Evolutionary conservation across 2,888 invertebrate genomes (phyloP), one percentile per base, ranked within the genome.

Genomic region (Drosophila macrospina): DNA sequence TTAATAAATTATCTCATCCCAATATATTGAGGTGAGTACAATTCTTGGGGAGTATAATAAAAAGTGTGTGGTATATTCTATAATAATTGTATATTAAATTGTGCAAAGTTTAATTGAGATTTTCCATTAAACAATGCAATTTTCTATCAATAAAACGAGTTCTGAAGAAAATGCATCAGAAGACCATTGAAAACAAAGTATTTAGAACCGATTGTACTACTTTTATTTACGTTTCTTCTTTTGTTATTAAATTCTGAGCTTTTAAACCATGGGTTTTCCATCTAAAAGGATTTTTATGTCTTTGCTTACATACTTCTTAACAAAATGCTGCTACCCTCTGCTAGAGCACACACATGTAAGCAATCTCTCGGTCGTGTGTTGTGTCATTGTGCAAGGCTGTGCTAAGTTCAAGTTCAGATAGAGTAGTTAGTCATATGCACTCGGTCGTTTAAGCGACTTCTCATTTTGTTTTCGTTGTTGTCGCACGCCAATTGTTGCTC

Each of bases 1-100:
- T 98, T 96, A 98, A 98, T 93, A 95, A 97, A 91, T 94, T 98
- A 79, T 97, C 97, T 90, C 98, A 98, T 93, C 96, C 97, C 69
- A 98, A 98, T 93, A 98, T 98, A 91, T 94, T 98, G 87, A 96
- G 96, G 97, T 97, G 91, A 89, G 91, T 61, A 5, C 0, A n/a
- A n/a, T n/a, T n/a, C n/a, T n/a, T n/a, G n/a, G n/a, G n/a, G n/a
- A n/a, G n/a, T n/a, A n/a, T n/a, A n/a, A n/a, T n/a, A n/a, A n/a
- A n/a, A n/a, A n/a, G n/a, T n/a, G n/a, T n/a, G n/a, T n/a, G n/a
- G n/a, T n/a, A n/a, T n/a, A n/a, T n/a, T n/a, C n/a, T n/a, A n/a
- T n/a, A n/a, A n/a, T 34, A 34, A 34, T 5, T 34, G 0, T 5
- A n/a, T n/a, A 6, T 13, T 28, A 28, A 7, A 28, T 6, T 28